phyloP scores from a whole-genome alignment of 2,888 invertebrate species.

The Peribatodes rhomboidaria region DNA sequence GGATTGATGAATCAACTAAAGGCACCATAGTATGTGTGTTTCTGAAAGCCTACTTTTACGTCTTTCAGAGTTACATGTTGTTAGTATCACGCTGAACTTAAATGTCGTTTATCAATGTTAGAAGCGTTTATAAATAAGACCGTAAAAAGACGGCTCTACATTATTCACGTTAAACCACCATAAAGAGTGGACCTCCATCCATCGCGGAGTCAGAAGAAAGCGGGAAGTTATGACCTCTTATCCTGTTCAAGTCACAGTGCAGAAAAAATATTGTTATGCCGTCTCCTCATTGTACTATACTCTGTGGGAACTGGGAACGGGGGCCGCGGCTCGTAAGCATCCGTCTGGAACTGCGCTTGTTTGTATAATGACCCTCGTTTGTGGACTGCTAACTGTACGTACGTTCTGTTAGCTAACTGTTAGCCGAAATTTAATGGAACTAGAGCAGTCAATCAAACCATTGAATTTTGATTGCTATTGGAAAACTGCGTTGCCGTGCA shows the following conservation, averaged over 20 bases:
- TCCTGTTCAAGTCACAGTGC: background rate
- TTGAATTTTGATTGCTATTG: background rate
- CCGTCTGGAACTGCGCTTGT: conserved; percentile 58
- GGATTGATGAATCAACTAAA: no score
- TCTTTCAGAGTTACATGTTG: no score
- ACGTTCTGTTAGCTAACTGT: conserved; percentile 7
- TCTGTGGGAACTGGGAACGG: conserved; percentile 43
- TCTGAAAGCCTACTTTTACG: no score
- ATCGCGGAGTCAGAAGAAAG: background rate
- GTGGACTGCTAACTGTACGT: conserved; percentile 67
- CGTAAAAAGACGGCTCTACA: no score
- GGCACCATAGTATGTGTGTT: no score
- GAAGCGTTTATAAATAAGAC: no score
- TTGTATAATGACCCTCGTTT: conserved; percentile 72
- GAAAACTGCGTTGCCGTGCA: background rate
- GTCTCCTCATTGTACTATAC: background rate
- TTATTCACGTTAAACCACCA: no score
- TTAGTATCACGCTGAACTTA: no score
- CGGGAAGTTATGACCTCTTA: no score
- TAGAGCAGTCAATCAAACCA: background rate
- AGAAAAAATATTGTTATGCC: background rate
- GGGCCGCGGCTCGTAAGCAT: conserved; percentile 55
- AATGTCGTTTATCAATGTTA: no score
- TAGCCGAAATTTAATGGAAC: conserved; percentile 33
- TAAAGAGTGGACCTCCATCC: background rate